phyloP scores from a whole-genome alignment of 2,797 vertebrate genomes.

The Lacerta bilineata region DNA sequence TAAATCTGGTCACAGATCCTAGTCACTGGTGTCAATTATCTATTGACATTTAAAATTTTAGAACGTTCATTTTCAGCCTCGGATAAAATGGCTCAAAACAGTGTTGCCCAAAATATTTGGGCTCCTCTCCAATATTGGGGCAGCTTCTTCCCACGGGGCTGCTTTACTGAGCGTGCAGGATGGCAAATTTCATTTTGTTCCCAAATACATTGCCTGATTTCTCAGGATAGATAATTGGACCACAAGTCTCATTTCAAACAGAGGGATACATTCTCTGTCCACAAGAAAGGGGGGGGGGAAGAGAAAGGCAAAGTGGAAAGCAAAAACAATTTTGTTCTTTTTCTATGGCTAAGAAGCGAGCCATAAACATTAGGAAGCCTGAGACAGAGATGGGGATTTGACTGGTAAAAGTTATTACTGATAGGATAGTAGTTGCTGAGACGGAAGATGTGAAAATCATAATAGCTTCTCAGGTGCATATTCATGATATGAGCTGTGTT shows the following conservation, averaged over 20 bases:
- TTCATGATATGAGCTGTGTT: slow-evolving; percentile 59
- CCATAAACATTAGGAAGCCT: slow-evolving; percentile 60
- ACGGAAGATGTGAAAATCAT: slow-evolving; percentile 66
- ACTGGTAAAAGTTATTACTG: slow-evolving; percentile 69
- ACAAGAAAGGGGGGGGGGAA: slow-evolving; percentile 23
- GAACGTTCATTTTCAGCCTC: not conserved
- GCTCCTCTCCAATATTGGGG: slow-evolving; percentile 2
- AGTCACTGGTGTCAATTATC: not conserved
- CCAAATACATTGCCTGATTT: slow-evolving; percentile 42
- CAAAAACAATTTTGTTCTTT: slow-evolving; percentile 54
- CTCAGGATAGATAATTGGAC: slow-evolving; percentile 30
- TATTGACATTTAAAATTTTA: not conserved
- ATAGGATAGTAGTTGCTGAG: slow-evolving; percentile 53
- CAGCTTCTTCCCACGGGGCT: slow-evolving; percentile 46
- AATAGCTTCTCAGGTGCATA: slow-evolving; percentile 66
- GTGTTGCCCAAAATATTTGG: slow-evolving; percentile 49
- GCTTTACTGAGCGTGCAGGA: slow-evolving; percentile 24
- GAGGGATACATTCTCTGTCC: slow-evolving; percentile 45
- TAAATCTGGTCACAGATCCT: slow-evolving; percentile 23
- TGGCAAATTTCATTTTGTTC: slow-evolving; percentile 33
- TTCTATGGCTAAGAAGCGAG: slow-evolving; percentile 60
- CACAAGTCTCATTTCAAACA: slow-evolving; percentile 47
- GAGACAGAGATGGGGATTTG: slow-evolving; percentile 70
- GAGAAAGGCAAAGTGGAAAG: slow-evolving; percentile 16
- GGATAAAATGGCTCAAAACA: not conserved